These are phyloP conservation scores for Parapristionchus giblindavisi DNA, from an alignment of 2,888 invertebrate species.

Conservation along the genomic window DNA sequence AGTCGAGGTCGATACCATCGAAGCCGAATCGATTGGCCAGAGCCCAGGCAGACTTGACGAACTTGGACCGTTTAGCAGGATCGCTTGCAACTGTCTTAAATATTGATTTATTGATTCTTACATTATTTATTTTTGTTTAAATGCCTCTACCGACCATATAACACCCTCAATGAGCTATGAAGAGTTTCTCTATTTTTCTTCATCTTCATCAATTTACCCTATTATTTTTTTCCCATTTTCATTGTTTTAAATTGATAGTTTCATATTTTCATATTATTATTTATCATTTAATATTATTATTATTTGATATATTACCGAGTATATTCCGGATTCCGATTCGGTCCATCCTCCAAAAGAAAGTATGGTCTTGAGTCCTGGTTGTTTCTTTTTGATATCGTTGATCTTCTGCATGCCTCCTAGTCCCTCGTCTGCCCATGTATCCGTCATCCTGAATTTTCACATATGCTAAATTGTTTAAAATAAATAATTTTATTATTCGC, in stretches of 20 bases:
- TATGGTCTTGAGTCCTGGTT: conserved; percentile 87
- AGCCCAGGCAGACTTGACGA: conserved; percentile 6
- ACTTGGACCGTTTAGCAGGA: neutral
- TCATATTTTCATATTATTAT: no score
- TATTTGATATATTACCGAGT: no score
- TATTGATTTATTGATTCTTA: no score
- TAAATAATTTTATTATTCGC: no score
- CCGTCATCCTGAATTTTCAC: conserved; percentile 5
- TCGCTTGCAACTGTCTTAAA: no score
- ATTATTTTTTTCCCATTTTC: no score
- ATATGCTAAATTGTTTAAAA: neutral
- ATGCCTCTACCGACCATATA: neutral
- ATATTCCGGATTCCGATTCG: conserved; percentile 34
- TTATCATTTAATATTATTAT: no score
- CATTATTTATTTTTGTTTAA: neutral
- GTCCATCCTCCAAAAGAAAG: conserved; percentile 94
- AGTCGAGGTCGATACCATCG: conserved; percentile 7
- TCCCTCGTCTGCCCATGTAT: conserved; percentile 3
- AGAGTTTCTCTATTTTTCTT: no score
- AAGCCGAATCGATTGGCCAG: neutral
- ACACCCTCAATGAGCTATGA: no score
- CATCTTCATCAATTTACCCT: no score
- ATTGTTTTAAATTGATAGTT: no score
- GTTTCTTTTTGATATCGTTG: conserved; percentile 83
- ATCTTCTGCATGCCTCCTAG: conserved; percentile 76